Evolutionary conservation across 2,797 vertebrate genomes (phyloP), one percentile per base, ranked within the genome.

Genomic region (Hypotaenidia okinawae): DNA sequence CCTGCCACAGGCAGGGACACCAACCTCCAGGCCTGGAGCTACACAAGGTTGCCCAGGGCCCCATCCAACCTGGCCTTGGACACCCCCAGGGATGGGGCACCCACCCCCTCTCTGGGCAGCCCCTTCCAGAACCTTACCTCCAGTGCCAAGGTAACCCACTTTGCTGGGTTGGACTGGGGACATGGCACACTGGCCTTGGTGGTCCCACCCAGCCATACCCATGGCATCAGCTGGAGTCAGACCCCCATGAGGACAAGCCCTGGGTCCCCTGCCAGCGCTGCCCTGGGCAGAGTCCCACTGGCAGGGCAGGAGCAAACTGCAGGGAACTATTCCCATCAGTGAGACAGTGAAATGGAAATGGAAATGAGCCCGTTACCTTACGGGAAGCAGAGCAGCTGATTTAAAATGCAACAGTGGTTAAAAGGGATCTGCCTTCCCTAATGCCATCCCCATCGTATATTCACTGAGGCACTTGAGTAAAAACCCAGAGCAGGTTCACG

Each of bases 231-330:
- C 16, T 4, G 1, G 72, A 51, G 51, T n/a, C 1, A 2, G n/a
- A 47, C 5, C 16, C 18, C 13, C 9, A 0, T 0, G 1, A 37
- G 37, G 37, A 43, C 37, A 17, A 62, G 35, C 25, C 45, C 6
- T 1, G 28, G 16, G 41, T 30, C 30, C 32, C 11, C 45, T 19
- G 13, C 5, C 8, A 1, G 72, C 0, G 0, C 39, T 24, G 58
- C 7, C 6, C 17, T 1, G 0, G 66, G 62, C 24, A 16, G 0
- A 1, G 51, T 23, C 54, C 52, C 8, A 0, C 7, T 1, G 1
- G 64, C 1, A 1, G 18, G 41, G 32, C 0, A 2, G 64, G 64
- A 69, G 27, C 0, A 1, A 74, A 1, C 18, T 72, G n/a, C 3
- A 2, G 90, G 85, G 68, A 84, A 13, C 17, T 6, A 70, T 84